Conservation (phyloP, 1,140 invertebrate species). For the Saxidomus purpurata region DNA sequence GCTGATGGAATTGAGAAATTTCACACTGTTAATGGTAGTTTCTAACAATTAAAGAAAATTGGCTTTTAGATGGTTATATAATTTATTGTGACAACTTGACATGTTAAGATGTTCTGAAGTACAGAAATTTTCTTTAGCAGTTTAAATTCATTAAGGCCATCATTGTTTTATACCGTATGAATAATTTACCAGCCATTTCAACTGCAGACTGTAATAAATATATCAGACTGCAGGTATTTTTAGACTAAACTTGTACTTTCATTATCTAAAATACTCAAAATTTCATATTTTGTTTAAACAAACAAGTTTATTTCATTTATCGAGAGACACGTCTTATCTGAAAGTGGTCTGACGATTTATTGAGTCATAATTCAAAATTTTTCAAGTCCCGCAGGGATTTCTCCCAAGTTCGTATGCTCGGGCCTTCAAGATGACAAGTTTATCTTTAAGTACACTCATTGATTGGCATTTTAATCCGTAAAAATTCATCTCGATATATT, state of each 20-base stretch:
- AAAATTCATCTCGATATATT: conserved; percentile 55
- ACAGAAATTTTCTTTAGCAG: not conserved
- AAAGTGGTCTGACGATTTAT: conserved; percentile 51
- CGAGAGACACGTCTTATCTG: conserved; percentile 48
- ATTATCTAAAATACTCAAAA: conserved; percentile 32
- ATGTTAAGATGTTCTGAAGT: not conserved
- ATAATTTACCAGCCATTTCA: not conserved
- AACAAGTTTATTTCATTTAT: conserved; percentile 59
- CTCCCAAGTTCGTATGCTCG: not conserved
- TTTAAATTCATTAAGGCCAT: not conserved
- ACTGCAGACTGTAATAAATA: not conserved
- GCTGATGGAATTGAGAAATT: too few species aligned
- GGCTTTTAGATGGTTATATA: not conserved
- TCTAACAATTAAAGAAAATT: not conserved
- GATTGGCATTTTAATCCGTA: conserved; percentile 59
- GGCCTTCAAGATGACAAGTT: conserved; percentile 30
- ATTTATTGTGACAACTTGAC: not conserved
- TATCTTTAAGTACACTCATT: conserved; percentile 39
- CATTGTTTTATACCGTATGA: not conserved
- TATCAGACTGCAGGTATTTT: not conserved
- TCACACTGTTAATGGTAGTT: not conserved
- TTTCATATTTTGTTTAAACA: conserved; percentile 55
- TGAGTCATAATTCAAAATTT: conserved; percentile 61
- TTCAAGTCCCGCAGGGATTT: conserved; percentile 7
- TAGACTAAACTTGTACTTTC: not conserved